Base-by-base conservation (phyloP, 2,888 invertebrate species). In the Agrochola circellaris region DNA sequence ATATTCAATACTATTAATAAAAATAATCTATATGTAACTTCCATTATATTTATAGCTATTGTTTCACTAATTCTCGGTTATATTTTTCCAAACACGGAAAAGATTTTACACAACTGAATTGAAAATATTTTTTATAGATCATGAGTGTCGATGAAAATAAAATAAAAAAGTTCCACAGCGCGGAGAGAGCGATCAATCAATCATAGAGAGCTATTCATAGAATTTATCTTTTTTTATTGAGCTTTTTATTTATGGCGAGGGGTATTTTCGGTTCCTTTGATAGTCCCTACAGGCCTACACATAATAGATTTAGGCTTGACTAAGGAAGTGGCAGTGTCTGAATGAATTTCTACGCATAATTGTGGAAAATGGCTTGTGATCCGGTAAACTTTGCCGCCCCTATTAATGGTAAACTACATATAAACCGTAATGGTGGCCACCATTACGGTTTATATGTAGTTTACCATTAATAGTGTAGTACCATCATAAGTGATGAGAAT, bases 171-270 rank as follows among this genome's bases (percentile, higher is more conserved):
- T 65, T 58, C 58, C 51, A 48, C 48, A 66, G 60, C 67, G 58
- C 45, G 23, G 34, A 2, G 72, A 51, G 61, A 62, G 45, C 77
- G 61, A 72, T 73, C 66, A 64, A 83, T 82, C 82, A 83, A 73
- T 72, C 75, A 75, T 82, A 65, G 51, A 60, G 51, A 61, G 68
- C 61, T 73, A 75, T 82, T 70, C 65, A 75, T 82, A 71, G 61
- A 56, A 68, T 34, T 42, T 60, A 64, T 58, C 61, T 67, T 68
- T 68, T 69, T 78, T 67, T 62, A 69, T 79, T 71, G 56, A 74
- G 45, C 54, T 54, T 54, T 74, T 78, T 71, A 82, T 78, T 69
- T 76, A 70, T 76, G 45, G 67, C 20, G 38, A 38, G 42, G 34
- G 9, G 23, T n/a, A 51, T 51, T 70, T 75, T 68, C 51, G 66